Evolutionary conservation across 2,888 invertebrate genomes (phyloP), one percentile per base, ranked within the genome.

Genomic region (Graphium colonna): DNA sequence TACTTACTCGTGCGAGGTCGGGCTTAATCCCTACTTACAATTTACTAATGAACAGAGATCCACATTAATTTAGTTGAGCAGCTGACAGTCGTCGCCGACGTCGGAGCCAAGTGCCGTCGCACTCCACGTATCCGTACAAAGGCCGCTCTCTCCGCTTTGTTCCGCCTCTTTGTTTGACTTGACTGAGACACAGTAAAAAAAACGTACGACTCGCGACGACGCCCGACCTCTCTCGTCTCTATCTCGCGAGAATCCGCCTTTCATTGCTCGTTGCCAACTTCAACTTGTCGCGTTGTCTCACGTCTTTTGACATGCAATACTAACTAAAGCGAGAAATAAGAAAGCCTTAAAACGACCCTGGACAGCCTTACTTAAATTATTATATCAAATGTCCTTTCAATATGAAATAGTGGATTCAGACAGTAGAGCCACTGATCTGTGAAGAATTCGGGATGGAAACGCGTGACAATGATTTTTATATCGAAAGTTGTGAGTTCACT

Each of bases 81-180:
- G 55, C 48, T 33, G 51, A 39, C 40, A 51, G 50, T 51, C 56
- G 52, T 52, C 28, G 28, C 44, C 68, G 79, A 77, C 79, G 83
- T 80, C 77, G 76, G 75, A 79, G 80, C 71, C 80, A 82, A 87
- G 85, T 87, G 82, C 68, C 75, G 74, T 70, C 75, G 77, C 73
- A 72, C 79, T 79, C 74, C 62, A 74, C 77, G 72, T 79, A 74
- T 75, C 78, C 73, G 69, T 75, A 84, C 83, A 87, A 86, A 85
- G 79, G 77, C 82, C 68, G 77, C 81, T 83, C 85, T 86, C 82
- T 78, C 80, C 72, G 79, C 84, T 82, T 86, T 88, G 86, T 88
- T 84, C 81, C 79, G 81, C 79, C 73, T 82, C 82, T 85, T 88
- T 87, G 87, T 88, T 80, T 81, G 79, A 72, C 73, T 79, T 77